phyloP scores from a whole-genome alignment of 2,888 invertebrate species.

The Cheilosia impressa region DNA sequence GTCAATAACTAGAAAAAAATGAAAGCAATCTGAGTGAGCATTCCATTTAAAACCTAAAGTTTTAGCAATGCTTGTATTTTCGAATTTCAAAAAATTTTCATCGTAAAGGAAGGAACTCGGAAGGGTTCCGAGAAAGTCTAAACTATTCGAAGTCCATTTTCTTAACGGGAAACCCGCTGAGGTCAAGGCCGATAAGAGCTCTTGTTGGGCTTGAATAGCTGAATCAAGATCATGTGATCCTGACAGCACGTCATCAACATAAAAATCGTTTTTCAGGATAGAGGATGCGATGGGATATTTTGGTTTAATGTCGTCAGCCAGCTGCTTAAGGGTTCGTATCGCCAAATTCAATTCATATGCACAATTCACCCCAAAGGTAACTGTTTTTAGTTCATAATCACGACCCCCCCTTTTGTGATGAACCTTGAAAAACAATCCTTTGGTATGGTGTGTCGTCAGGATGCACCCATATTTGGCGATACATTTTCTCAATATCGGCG shows the following conservation, averaged over 20 bases:
- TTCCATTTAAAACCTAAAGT: conserved; percentile 21
- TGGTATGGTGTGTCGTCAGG: not conserved
- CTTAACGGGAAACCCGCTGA: conserved; percentile 25
- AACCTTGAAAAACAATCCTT: not conserved
- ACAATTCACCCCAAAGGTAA: conserved; percentile 18
- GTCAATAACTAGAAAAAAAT: not conserved
- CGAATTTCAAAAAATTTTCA: not conserved
- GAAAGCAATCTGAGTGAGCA: not conserved
- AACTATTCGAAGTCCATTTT: conserved; percentile 36
- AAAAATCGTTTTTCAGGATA: conserved; percentile 36
- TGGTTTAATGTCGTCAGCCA: not conserved
- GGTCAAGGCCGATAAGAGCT: conserved; percentile 26
- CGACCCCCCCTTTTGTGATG: not conserved
- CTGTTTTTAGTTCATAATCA: conserved; percentile 25
- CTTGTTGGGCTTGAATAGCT: conserved; percentile 25
- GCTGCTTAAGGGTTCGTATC: not conserved
- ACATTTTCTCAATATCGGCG: not conserved
- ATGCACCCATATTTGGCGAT: conserved; percentile 1
- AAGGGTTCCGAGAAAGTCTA: conserved; percentile 1
- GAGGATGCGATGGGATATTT: conserved; percentile 27
- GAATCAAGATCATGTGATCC: conserved; percentile 40
- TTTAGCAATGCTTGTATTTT: conserved; percentile 3
- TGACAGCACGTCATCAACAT: conserved; percentile 57
- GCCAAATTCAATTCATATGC: conserved; percentile 17
- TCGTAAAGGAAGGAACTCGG: not conserved